Evolutionary conservation across 1,140 invertebrate genomes (phyloP), one percentile per base, ranked within the genome.

Genomic region (Zaprionus tsacasi): DNA sequence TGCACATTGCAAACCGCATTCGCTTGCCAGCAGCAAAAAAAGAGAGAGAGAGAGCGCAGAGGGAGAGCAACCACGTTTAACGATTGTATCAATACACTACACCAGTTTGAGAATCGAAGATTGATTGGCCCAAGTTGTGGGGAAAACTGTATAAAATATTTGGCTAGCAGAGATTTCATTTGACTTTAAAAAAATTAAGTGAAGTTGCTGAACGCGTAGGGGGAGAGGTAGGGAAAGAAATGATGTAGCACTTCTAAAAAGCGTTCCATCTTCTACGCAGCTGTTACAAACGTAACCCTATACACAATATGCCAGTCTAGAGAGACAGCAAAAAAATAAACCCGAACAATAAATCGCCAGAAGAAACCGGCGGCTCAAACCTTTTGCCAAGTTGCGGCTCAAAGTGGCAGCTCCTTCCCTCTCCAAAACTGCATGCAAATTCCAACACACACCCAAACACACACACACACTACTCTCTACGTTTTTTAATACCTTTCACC

Each of bases 1-100:
- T 89, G 85, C 81, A 89, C 81, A 89, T 68, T 68, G 66, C 68
- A 75, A 87, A 87, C 85, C 85, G 70, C 85, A 85, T 63, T 67
- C 67, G 58, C 68, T 66, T 38, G 77, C 38, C 40, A 15, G 54
- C 65, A 66, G 56, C 56, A 35, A 74, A 85, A 75, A 54, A 59
- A 55, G 35, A 36, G 15, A 64, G n/a, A 50, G 17, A 21, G 52
- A 12, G 11, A 12, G 70, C 21, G 27, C 1, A 60, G 38, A 10
- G 56, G 25, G 30, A 69, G 7, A 30, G 17, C 59, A 36, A 4
- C 13, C 17, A 12, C 27, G 52, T 7, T 45, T 35, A 35, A 54
- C 1, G 50, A 17, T 43, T 27, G 21, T 11, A 54, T 17, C 15
- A 60, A 73, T 56, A 35, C 64, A 40, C 55, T 72, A 27, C 11